Evolutionary conservation across 2,113 vertebrate genomes (phyloP).

Genomic region (Tauraco erythrolophus): DNA sequence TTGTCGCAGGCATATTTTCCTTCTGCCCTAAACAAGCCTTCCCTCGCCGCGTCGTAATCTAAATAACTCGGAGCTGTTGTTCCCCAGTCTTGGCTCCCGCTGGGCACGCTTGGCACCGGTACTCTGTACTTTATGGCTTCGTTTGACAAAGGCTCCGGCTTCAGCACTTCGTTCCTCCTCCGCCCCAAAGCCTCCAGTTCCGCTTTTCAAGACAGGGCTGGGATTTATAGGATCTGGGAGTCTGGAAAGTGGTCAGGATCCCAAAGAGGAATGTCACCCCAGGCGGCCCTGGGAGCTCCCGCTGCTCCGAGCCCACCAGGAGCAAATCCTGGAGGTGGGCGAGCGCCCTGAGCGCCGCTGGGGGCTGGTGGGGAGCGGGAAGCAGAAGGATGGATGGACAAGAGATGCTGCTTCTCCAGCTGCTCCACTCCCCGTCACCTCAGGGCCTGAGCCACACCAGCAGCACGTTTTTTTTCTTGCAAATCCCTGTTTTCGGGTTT

Average conservation of each 20-base stretch:
- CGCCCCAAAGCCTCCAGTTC: background rate
- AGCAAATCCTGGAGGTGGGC: background rate
- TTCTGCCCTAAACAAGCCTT: background rate
- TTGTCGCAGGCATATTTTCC: background rate
- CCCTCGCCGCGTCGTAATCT: background rate
- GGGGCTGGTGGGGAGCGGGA: background rate
- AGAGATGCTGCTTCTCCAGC: too few relatives aligned
- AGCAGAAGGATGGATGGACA: background rate
- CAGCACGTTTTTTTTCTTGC: fast-evolving
- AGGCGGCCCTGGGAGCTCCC: fast-evolving
- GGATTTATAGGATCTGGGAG: background rate
- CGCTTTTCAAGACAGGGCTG: background rate
- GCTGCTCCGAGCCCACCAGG: background rate
- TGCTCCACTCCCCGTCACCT: background rate
- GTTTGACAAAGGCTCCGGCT: background rate
- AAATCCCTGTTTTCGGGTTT: background rate
- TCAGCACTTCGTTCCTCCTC: background rate
- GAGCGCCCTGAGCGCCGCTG: fast-evolving
- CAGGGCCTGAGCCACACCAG: fast-evolving
- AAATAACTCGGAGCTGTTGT: background rate
- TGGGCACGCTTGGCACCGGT: fast-evolving
- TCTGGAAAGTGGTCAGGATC: background rate
- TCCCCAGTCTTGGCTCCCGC: background rate
- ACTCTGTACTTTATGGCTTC: background rate
- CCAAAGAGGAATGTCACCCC: background rate